A percentile compares a stretch with the other conserved stretches of the same genome.
Conservation (phyloP, 2,888 invertebrate genomes). For the Lagria hirta region DNA sequence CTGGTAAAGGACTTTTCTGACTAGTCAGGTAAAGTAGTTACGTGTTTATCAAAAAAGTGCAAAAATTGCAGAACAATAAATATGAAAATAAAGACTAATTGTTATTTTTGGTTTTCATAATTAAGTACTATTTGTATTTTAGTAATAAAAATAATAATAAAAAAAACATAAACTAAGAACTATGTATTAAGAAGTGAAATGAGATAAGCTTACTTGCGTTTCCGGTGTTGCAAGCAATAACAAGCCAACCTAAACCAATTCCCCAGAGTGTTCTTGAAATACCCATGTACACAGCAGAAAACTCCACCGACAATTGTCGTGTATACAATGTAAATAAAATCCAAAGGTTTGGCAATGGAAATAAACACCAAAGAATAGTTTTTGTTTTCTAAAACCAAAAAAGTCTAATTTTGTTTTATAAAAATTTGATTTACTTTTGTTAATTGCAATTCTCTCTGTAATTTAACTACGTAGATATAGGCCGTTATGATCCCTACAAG, state of each 20-base stretch:
- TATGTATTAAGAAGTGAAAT: too few species aligned
- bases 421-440: conserved; percentile 1
- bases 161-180: too few species aligned
- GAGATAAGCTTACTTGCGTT: conserved; percentile 58
- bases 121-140: too few species aligned
- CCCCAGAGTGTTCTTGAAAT: conserved; percentile 59
- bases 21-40: too few species aligned
- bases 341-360: conserved; percentile 50
- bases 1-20: too few species aligned
- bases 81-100: too few species aligned
- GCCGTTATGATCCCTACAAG: conserved; percentile 56
- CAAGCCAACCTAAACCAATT: conserved; percentile 59
- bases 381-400: conserved; percentile 32
- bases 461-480: conserved; percentile 51
- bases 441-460: too few species aligned
- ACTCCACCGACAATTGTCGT: conserved; percentile 53
- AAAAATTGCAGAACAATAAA: too few species aligned
- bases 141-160: too few species aligned
- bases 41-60: too few species aligned
- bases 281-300: conserved; percentile 57
- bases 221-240: conserved; percentile 59
- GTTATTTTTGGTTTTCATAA: too few species aligned
- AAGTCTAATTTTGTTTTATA: too few species aligned
- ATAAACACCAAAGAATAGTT: conserved; percentile 47
- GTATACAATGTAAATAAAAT: conserved; percentile 53